These are phyloP conservation scores for Eidolon helvum DNA, from an alignment of 2,113 vertebrate species.

Conservation along the genomic window DNA sequence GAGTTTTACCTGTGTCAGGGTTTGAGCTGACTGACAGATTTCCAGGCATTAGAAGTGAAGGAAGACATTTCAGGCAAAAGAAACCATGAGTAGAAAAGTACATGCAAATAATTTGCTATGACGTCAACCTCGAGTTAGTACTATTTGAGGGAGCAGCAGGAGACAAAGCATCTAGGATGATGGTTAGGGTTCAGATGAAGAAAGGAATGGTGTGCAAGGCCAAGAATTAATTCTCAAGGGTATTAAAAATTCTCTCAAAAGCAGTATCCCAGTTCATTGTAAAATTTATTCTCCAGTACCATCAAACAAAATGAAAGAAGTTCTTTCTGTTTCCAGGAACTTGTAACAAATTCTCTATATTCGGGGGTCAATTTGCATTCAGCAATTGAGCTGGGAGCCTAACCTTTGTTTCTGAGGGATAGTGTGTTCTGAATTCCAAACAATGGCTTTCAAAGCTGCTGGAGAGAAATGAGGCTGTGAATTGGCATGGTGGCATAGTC, in stretches of 20 bases:
- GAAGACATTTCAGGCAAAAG: neutral
- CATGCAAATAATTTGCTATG: neutral
- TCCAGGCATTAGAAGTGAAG: neutral
- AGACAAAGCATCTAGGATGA: neutral
- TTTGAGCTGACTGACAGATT: neutral
- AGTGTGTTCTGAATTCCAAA: constrained; percentile 56
- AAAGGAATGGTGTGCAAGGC: neutral
- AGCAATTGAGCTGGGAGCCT: neutral
- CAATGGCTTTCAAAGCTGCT: neutral
- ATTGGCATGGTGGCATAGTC: neutral
- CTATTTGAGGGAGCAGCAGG: neutral
- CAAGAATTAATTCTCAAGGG: neutral
- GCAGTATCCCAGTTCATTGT: neutral
- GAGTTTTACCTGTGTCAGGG: neutral
- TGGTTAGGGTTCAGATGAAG: neutral
- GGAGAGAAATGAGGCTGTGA: neutral
- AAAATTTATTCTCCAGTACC: neutral
- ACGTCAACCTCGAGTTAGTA: neutral
- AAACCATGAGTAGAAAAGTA: neutral
- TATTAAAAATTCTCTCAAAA: neutral
- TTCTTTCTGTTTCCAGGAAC: neutral
- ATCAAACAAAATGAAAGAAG: neutral
- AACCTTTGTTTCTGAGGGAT: constrained; percentile 41
- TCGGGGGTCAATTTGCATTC: constrained; percentile 45
- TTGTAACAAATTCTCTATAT: neutral